These are phyloP conservation scores for Heliornis fulica DNA, from an alignment of 2,113 vertebrate species.

Conservation along the genomic window DNA sequence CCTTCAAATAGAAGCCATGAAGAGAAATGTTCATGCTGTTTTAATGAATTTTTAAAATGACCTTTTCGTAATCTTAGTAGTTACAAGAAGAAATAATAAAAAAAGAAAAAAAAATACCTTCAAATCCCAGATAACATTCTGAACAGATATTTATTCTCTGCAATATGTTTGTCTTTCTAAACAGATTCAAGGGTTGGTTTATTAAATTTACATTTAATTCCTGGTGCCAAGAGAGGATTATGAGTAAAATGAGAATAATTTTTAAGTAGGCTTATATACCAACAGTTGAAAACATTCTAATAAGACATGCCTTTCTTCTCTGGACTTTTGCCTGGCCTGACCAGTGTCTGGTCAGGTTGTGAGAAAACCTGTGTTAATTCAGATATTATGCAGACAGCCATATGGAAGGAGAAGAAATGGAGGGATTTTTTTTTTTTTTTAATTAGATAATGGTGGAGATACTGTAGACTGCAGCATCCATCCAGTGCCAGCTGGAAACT, in stretches of 20 bases:
- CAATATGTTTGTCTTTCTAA: slow-evolving; percentile 5
- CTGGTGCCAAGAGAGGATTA: background rate
- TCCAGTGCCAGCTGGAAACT: background rate
- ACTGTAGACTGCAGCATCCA: background rate
- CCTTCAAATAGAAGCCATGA: background rate
- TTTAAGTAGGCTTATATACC: background rate
- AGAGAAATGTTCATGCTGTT: background rate
- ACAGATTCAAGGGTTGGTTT: background rate
- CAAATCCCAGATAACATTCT: background rate
- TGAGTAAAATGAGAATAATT: background rate
- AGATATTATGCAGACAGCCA: background rate
- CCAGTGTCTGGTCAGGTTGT: background rate
- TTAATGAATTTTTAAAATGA: background rate
- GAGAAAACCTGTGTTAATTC: background rate
- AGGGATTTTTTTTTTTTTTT: background rate
- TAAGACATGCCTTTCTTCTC: background rate
- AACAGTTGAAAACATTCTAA: background rate
- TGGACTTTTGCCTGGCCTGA: background rate
- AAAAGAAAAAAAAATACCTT: background rate
- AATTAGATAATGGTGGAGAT: slow-evolving; percentile 7
- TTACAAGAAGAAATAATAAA: background rate
- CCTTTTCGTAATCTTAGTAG: background rate
- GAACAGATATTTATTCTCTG: background rate
- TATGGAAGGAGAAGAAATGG: background rate
- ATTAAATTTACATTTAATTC: slow-evolving; percentile 2